These are phyloP conservation scores for Spialia ferax DNA, from an alignment of 2,888 invertebrate species.

Conservation along the genomic window DNA sequence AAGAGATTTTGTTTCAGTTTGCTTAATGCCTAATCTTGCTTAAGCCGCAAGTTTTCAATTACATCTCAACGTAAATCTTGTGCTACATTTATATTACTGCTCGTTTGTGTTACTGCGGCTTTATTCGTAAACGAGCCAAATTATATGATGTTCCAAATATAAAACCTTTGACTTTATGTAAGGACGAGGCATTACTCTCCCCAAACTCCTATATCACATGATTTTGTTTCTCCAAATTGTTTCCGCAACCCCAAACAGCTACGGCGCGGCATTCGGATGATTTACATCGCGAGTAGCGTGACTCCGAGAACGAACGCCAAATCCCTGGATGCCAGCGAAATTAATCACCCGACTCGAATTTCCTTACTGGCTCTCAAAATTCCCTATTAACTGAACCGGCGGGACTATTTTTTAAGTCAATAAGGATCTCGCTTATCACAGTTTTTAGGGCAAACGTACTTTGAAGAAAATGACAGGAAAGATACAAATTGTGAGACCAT, in stretches of 20 bases:
- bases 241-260: conserved; percentile 38
- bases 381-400: conserved; percentile 56
- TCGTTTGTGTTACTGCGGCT: not conserved
- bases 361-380: conserved; percentile 61
- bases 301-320: conserved; percentile 66
- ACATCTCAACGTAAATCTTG: not conserved
- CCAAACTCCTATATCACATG: conserved; percentile 23
- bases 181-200: conserved; percentile 14
- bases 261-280: conserved; percentile 59
- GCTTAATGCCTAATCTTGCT: not conserved
- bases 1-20: conserved; percentile 18
- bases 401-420: conserved; percentile 41
- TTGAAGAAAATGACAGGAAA: not conserved
- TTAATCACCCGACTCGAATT: conserved; percentile 69
- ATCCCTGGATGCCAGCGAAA: conserved; percentile 71
- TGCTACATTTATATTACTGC: not conserved
- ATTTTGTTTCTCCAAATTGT: conserved; percentile 39
- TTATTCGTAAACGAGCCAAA: not conserved
- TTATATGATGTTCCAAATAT: not conserved
- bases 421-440: conserved; percentile 34
- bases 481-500: not conserved
- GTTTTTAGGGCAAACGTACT: not conserved
- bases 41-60: not conserved
- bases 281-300: conserved; percentile 71
- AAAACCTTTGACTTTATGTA: conserved; percentile 1